A percentile compares a stretch with the other conserved stretches of the same genome.
These are phyloP conservation scores for Hartigia nigra DNA, from an alignment of 2,888 invertebrate genomes.

Conservation along the genomic window DNA sequence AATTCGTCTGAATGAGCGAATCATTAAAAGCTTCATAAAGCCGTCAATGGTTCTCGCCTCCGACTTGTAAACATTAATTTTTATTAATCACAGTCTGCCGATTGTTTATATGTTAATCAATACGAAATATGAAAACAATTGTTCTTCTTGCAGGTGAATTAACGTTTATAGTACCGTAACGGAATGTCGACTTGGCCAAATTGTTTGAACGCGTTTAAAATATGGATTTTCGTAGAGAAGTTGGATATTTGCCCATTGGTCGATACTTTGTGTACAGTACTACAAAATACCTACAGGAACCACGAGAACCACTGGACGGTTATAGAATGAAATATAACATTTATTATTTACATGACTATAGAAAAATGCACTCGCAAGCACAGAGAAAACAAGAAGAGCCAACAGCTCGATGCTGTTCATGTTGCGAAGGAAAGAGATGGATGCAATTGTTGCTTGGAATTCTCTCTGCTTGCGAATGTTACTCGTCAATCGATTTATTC, in stretches of 20 bases:
- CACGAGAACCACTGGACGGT: background rate
- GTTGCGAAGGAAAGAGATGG: background rate
- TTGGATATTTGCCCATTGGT: background rate
- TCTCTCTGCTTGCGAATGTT: slow-evolving; percentile 1
- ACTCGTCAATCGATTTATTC: slow-evolving; percentile 4
- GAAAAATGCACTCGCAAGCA: background rate
- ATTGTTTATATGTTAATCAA: background rate
- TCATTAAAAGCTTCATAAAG: background rate
- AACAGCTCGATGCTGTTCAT: background rate
- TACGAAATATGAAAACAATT: background rate
- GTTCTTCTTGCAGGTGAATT: background rate
- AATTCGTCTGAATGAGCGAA: background rate
- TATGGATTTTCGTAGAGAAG: background rate
- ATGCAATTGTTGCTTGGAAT: background rate
- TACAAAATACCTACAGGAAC: background rate
- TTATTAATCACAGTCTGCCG: background rate
- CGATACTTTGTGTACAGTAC: background rate
- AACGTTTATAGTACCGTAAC: background rate
- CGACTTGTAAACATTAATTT: background rate
- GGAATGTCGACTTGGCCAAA: background rate
- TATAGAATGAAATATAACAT: background rate
- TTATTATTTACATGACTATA: background rate
- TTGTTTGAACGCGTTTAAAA: background rate
- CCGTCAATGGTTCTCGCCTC: background rate
- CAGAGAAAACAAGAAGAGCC: background rate